Percentiles rank a stretch among this genome's conserved stretches.
Evolutionary conservation across 2,888 invertebrate genomes (phyloP).

Genomic region (Diachrysia chrysitis): DNA sequence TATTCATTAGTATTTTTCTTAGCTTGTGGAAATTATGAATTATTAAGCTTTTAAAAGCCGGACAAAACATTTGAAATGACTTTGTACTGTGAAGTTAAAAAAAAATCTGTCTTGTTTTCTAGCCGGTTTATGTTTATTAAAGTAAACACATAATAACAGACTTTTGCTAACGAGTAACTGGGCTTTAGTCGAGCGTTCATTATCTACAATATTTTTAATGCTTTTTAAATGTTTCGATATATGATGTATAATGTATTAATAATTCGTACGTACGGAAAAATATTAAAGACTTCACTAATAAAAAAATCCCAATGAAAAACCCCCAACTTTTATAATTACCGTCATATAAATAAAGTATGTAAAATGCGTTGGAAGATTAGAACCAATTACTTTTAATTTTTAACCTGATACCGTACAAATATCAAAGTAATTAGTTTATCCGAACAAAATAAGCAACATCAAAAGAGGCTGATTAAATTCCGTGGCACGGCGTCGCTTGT

Average conservation of each 20-base stretch:
- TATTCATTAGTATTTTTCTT: slow-evolving; percentile 23
- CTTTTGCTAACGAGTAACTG: too few species aligned
- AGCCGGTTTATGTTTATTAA: too few species aligned
- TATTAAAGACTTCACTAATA: background rate
- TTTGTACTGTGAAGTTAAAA: background rate
- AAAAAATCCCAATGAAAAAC: background rate
- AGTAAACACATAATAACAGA: too few species aligned
- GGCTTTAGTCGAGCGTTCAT: too few species aligned
- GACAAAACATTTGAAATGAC: background rate
- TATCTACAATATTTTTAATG: too few species aligned
- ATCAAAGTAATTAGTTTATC: slow-evolving; percentile 32
- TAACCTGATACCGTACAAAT: slow-evolving; percentile 6
- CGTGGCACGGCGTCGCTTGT: slow-evolving; percentile 23
- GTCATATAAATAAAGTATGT: background rate
- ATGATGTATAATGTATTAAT: too few species aligned
- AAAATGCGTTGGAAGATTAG: background rate
- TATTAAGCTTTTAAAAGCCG: slow-evolving; percentile 1
- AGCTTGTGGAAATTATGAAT: slow-evolving; percentile 6
- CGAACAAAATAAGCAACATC: slow-evolving; percentile 26
- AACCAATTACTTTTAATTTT: slow-evolving; percentile 3
- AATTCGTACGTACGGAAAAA: too few species aligned
- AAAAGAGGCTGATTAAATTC: slow-evolving; percentile 46
- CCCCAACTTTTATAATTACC: background rate
- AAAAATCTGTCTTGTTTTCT: background rate
- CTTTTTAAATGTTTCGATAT: too few species aligned